Conservation (phyloP, 2,888 invertebrate species). For the Papilio demoleus region DNA sequence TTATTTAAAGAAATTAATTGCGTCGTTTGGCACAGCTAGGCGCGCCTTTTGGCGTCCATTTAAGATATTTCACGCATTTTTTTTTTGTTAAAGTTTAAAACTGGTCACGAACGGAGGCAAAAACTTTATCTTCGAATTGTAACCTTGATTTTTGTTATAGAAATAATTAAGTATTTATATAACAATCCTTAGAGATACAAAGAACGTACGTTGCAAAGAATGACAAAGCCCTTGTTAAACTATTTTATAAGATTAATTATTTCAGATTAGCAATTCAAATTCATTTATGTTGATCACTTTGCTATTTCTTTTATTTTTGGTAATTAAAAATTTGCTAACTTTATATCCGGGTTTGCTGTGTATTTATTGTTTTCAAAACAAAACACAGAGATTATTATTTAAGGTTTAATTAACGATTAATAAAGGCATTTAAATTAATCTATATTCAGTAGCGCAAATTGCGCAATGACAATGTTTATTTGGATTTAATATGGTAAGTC, state of each 20-base stretch:
- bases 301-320: not conserved
- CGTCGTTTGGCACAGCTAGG: conserved; percentile 42
- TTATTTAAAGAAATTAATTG: conserved; percentile 28
- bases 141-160: conserved; percentile 78
- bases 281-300: not conserved
- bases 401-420: too few relatives aligned
- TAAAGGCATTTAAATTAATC: too few relatives aligned
- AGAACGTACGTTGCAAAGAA: not conserved
- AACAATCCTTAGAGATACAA: conserved; percentile 46
- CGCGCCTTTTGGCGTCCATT: conserved; percentile 69
- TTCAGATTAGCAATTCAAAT: conserved; percentile 18
- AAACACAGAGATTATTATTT: too few relatives aligned
- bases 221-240: conserved; percentile 11
- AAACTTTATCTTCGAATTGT: conserved; percentile 69
- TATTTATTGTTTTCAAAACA: too few relatives aligned
- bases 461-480: too few relatives aligned
- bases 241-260: conserved; percentile 17
- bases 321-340: not conserved
- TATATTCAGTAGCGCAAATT: too few relatives aligned
- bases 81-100: conserved; percentile 63
- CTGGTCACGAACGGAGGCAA: conserved; percentile 77
- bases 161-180: conserved; percentile 70
- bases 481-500: too few relatives aligned
- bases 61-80: conserved; percentile 74
- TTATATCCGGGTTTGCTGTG: not conserved